Evolutionary conservation across 1,140 invertebrate genomes (phyloP), one percentile per base, ranked within the genome.

Genomic region (Cydia splendana): DNA sequence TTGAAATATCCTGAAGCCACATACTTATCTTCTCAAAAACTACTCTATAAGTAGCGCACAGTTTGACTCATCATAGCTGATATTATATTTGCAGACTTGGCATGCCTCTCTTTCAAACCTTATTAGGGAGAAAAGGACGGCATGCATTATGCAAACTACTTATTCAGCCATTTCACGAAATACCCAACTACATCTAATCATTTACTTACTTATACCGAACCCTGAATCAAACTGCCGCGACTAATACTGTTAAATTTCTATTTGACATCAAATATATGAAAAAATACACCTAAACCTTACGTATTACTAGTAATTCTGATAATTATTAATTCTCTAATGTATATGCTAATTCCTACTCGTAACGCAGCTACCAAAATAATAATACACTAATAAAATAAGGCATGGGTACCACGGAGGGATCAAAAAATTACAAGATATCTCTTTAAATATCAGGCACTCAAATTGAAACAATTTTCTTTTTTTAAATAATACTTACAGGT

Each of bases 331-430:
- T 80, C 77, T 77, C 69, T 82, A 80, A 77, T 78, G 75, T 77
- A 81, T 80, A 76, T 79, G 80, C 86, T 88, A 86, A 84, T 85
- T 80, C 83, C 87, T 87, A 85, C 79, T 76, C 71, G 75, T 80
- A 78, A 83, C 82, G 83, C 82, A 82, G 78, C 84, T 90, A 87
- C 78, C 1, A 74, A 90, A 91, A 87, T 79, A 80, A 86, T 81
- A 85, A 85, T 62, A 24, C 75, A 78, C 90, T 93, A 92, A 88
- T 88, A 91, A 92, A 91, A 92, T 93, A 93, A 93, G 91, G 91
- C 91, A 91, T 78, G 85, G 88, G 82, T 88, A 74, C 88, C 81
- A 84, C 90, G 91, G 91, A 91, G 90, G 91, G 91, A 91, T 84
- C 82, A 89, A 90, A 88, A 78, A 84, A 87, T 85, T 85, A 84